Base-by-base conservation (phyloP, 1,140 invertebrate genomes). In the Triops longicaudatus region DNA sequence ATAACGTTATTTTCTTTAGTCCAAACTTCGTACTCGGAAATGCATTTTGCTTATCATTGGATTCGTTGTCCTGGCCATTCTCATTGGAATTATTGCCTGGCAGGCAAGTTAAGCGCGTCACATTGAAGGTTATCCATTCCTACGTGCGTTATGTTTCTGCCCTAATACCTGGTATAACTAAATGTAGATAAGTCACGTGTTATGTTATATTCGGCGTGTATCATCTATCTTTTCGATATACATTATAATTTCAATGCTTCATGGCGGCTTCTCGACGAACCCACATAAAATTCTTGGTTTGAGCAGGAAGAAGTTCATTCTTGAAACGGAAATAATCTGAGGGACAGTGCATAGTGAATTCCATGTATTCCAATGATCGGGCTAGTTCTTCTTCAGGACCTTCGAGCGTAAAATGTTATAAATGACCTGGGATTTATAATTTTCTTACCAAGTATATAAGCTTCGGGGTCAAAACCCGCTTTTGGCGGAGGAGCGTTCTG, bases 291-390 rank as follows among this genome's bases (percentile, higher is more conserved):
- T 22, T 22, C 22, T 63, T 63, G 17, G 22, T 14, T 63, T 63
- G 50, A 5, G 50, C 14, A 6, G 50, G 50, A 63, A 63, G 14
- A 22, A 63, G 50, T 63, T 63, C 50, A 14, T 63, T 63, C 17
- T 22, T 3, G 50, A 81, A 78, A 22, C 78, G 74, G 82, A 91
- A 97, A 85, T 96, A 97, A 83, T 96, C 94, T 10, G 93, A 94
- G 1, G 94, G 94, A 1, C 94, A 93, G 83, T 95, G 94, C 90
- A 96, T 96, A 12, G 96, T 89, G 87, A 96, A 97, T 82, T 95
- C 91, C 89, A 97, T 91, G 78, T 88, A 93, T 74, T 93, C 92
- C 73, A 97, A 85, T 85, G 92, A 93, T 5, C 94, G 86, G 0
- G 94, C 93, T 5, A 95, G 85, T 80, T 97, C 94, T 87, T 97